Base-by-base conservation (phyloP, 1,140 invertebrate species). In the Lysiphlebus fabarum region DNA sequence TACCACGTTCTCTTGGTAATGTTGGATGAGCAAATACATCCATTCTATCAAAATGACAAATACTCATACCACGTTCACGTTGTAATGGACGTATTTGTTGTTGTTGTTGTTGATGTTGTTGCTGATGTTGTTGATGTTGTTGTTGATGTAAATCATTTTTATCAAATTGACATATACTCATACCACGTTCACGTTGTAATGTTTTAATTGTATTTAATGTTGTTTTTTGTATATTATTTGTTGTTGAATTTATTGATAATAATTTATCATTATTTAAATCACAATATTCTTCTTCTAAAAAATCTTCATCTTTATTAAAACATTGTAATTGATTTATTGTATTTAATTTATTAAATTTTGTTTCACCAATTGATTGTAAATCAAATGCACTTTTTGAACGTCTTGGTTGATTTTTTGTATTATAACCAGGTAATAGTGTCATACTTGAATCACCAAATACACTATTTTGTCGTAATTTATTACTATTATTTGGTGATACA, bases 371-470 rank as follows among this genome's bases (percentile, higher is more conserved):
- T 5, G 88, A 88, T 67, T 91, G 89, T 7, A 92, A 83, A 71
- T 93, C 90, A 60, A 91, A 86, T 0, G 90, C 90, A n/a, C 89
- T 90, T 63, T 90, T 90, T 1, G 86, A 86, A 61, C 90, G 86
- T 4, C 90, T 75, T 0, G 88, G 87, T 6, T 83, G 81, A 26
- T 26, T 2, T 26, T 4, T 26, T 26, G 17, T 2, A 26, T 26
- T 26, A 59, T 81, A 82, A 66, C 83, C 80, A 62, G 72, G 70
- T 6, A 77, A 66, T 12, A 77, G 58, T 11, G 86, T 82, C 60
- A 87, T 73, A 59, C 88, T 83, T 62, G 87, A 82, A 7, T 88
- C 88, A 1, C 91, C 90, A 74, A 93, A 93, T 6, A 93, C 90
- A 2, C 90, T 92, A 75, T 92, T 93, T 74, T 92, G 87, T 3